A percentile compares a stretch with the other conserved stretches of the same genome.
These are phyloP conservation scores for Caenorhabditis uteleia DNA, from an alignment of 2,888 invertebrate species.

Conservation along the genomic window DNA sequence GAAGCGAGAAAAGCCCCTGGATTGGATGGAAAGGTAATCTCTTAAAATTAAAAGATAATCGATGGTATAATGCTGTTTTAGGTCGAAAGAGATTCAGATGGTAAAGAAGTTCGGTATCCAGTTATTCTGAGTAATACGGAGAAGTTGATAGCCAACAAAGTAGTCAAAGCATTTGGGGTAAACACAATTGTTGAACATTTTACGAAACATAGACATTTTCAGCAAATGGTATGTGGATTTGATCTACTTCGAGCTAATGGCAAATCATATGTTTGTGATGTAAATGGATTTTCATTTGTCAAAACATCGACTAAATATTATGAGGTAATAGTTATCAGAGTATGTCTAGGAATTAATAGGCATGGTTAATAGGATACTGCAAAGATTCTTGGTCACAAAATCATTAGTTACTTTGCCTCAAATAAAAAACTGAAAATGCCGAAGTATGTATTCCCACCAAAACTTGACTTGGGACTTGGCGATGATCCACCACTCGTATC, in stretches of 20 bases:
- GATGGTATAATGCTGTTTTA: neutral
- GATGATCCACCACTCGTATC: slow-evolving; percentile 95
- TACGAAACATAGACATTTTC: slow-evolving; percentile 25
- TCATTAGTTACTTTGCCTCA: slow-evolving; percentile 89
- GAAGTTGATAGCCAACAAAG: slow-evolving; percentile 95
- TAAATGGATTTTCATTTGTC: slow-evolving; percentile 99
- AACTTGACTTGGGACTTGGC: slow-evolving; percentile 54
- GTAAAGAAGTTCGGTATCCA: slow-evolving; percentile 92
- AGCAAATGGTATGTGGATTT: slow-evolving; percentile 98
- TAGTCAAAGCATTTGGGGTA: slow-evolving; percentile 78
- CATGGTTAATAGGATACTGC: slow-evolving; percentile 81
- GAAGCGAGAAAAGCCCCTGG: slow-evolving; percentile 97
- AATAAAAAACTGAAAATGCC: slow-evolving; percentile 93
- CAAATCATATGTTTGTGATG: slow-evolving; percentile 98
- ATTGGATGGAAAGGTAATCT: slow-evolving; percentile 64
- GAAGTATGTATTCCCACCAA: slow-evolving; percentile 76
- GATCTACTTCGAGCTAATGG: slow-evolving; percentile 95
- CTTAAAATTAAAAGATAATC: slow-evolving; percentile 52
- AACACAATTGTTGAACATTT: too few relatives aligned
- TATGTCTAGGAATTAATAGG: neutral
- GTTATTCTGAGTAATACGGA: slow-evolving; percentile 96
- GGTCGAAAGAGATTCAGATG: slow-evolving; percentile 96
- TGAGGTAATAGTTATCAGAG: slow-evolving; percentile 74
- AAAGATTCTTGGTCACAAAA: slow-evolving; percentile 97
- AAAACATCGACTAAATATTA: slow-evolving; percentile 99